These are phyloP conservation scores for Petrocephalus zakoni DNA, from an alignment of 2,113 vertebrate species.

Conservation along the genomic window DNA sequence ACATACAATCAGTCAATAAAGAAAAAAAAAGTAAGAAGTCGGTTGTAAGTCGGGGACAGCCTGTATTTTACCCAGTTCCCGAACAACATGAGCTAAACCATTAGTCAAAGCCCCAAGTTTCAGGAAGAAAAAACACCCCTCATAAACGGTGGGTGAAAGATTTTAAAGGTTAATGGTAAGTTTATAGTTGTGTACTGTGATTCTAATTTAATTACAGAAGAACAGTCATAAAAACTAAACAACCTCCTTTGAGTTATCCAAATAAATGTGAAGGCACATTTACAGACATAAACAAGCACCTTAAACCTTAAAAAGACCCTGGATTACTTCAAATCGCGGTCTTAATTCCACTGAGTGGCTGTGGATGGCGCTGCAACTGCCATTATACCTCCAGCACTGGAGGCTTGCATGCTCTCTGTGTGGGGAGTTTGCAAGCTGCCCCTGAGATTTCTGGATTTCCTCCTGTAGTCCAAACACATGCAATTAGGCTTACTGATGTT, in stretches of 20 bases:
- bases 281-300: not conserved
- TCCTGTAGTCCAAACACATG: not conserved
- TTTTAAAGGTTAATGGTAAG: not conserved
- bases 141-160: not conserved
- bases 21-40: not conserved
- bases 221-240: not conserved
- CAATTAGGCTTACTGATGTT: not conserved
- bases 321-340: not conserved
- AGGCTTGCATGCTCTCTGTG: not conserved
- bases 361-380: not conserved
- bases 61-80: not conserved
- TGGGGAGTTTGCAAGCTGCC: not conserved
- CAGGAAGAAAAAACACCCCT: not conserved
- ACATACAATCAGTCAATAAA: not conserved
- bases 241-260: not conserved
- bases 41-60: not conserved
- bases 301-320: not conserved
- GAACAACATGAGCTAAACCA: not conserved
- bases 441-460: not conserved
- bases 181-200: not conserved
- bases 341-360: not conserved
- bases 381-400: not conserved
- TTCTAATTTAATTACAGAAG: not conserved
- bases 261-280: not conserved
- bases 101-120: not conserved